Base-by-base conservation (phyloP, 2,797 vertebrate species). In the Lagodon rhomboides region DNA sequence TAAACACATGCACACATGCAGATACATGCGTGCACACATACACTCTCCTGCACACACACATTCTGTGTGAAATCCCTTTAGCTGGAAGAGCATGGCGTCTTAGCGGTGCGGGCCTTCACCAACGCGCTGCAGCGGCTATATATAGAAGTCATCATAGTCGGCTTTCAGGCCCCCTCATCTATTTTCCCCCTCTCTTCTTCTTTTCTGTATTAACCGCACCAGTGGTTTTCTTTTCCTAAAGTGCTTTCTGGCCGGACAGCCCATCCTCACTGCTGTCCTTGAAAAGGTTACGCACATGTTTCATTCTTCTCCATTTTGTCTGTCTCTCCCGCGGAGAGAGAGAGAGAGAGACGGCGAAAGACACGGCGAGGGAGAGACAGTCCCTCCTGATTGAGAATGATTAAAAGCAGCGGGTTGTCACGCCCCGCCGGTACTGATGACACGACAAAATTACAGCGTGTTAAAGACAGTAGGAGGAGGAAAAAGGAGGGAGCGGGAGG, bases 191-290 rank as follows among this genome's bases (percentile, higher is more conserved):
- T 79, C 78, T 84, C 79, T 84, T 90, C 87, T 90, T 89, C 85
- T 93, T 88, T 88, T 92, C 89, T 90, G 86, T 92, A 94, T 95
- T 95, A 95, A 93, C 89, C 93, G 92, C 93, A 90, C 92, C 92
- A 91, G 64, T 92, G 91, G 87, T 88, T 94, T 94, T 94, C 90
- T 92, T 94, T 94, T 94, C 91, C 92, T 94, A 90, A 95, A 95
- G 93, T 93, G 93, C 93, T 95, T 91, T 93, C 85, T 73, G 78
- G 90, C 84, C 63, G 88, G 92, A 91, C 86, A 64, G 83, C 83
- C 89, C 88, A 78, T 89, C 87, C 85, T 89, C 86, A 15, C 83
- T 54, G 75, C 79, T 83, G 93, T 87, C 94, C 94, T 95, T 94
- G 92, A 83, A 94, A 94, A 95, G 94, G 93, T 94, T 92, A 93